Percentiles rank a stretch among this genome's conserved stretches.
Evolutionary conservation across 2,888 invertebrate species (phyloP).

Genomic region (Endomychus coccineus): DNA sequence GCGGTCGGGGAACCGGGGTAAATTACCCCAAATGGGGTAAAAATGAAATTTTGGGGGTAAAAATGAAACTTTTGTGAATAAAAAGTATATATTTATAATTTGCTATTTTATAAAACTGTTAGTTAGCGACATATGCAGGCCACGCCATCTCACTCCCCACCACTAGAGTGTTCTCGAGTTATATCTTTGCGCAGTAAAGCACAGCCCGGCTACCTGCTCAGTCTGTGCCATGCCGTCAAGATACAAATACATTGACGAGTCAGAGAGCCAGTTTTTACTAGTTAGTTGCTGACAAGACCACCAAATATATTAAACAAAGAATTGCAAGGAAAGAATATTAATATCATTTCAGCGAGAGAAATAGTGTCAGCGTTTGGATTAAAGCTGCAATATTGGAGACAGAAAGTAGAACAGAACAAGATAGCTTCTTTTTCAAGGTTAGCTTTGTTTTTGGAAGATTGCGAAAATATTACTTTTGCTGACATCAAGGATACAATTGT

Average conservation of each 20-base stretch:
- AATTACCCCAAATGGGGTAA: constrained; percentile 18
- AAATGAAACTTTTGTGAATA: constrained; percentile 10
- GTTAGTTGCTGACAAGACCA: constrained; percentile 18
- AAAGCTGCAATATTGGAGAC: constrained; percentile 23
- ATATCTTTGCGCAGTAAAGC: no score
- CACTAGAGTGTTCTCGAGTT: no score
- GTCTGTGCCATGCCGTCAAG: constrained; percentile 17
- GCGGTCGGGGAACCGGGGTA: constrained; percentile 18
- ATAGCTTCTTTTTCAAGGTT: constrained; percentile 22
- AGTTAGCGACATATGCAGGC: constrained; percentile 5
- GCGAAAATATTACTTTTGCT: constrained; percentile 24
- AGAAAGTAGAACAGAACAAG: constrained; percentile 24
- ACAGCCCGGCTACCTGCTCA: constrained; percentile 15
- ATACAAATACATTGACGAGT: constrained; percentile 5
- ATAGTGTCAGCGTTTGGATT: constrained; percentile 23
- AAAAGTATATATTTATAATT: no score
- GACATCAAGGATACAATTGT: constrained; percentile 23
- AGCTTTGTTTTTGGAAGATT: constrained; percentile 24
- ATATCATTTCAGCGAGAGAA: constrained; percentile 22
- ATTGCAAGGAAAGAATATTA: constrained; percentile 23
- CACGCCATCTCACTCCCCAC: no score
- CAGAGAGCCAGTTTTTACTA: constrained; percentile 16
- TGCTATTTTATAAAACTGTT: constrained; percentile 10
- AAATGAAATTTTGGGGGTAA: constrained; percentile 18
- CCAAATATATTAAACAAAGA: constrained; percentile 24